Conservation (phyloP, 1,140 invertebrate genomes). For the Paramacrobiotus metropolitanus region DNA sequence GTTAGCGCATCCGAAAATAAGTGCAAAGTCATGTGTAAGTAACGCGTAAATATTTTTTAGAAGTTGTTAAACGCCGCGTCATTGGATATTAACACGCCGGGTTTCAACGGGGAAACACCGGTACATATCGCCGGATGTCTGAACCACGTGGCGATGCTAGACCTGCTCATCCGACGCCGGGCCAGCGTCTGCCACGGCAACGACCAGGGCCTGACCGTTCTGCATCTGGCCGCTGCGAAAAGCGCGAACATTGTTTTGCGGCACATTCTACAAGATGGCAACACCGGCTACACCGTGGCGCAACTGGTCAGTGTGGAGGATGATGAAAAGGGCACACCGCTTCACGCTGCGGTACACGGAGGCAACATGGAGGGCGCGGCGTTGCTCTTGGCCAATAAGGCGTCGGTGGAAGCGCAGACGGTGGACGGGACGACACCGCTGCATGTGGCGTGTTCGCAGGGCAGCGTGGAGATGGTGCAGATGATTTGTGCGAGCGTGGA, state of each 20-base stretch:
- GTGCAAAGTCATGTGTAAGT: too few relatives aligned
- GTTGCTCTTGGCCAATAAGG: not conserved
- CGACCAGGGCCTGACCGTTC: not conserved
- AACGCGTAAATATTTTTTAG: too few relatives aligned
- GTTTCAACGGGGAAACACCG: too few relatives aligned
- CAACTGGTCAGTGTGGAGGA: not conserved
- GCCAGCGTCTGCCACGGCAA: not conserved
- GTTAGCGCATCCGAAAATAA: too few relatives aligned
- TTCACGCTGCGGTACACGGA: not conserved
- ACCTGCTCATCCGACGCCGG: not conserved
- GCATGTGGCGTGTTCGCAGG: not conserved
- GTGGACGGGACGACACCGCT: not conserved
- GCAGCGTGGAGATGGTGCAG: not conserved
- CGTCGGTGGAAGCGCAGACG: not conserved
- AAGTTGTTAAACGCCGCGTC: too few relatives aligned
- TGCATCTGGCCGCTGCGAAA: not conserved
- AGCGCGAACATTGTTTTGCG: not conserved
- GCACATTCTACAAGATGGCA: not conserved
- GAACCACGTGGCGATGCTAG: not conserved
- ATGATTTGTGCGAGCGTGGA: not conserved
- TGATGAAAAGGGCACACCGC: not conserved
- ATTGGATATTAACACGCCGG: too few relatives aligned
- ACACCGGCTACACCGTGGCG: not conserved
- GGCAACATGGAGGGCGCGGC: not conserved
- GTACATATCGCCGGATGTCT: not conserved